A percentile compares a stretch with the other conserved stretches of the same genome.
These are phyloP conservation scores for Candidula unifasciata DNA, from an alignment of 2,888 invertebrate species.

Conservation along the genomic window DNA sequence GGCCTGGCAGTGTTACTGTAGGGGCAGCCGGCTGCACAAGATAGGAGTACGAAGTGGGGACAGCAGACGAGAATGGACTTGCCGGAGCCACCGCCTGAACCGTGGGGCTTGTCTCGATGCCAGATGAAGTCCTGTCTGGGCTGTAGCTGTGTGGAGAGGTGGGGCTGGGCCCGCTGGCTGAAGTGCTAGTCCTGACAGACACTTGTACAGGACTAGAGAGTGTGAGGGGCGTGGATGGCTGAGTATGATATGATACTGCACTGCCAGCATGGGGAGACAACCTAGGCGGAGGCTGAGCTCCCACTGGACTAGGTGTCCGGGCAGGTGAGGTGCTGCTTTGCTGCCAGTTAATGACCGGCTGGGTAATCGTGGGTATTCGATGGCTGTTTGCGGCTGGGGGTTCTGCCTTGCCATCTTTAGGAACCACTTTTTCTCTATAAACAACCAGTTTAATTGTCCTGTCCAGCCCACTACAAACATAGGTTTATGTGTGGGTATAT, in stretches of 20 bases:
- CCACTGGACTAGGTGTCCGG: constrained; percentile 45
- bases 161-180: constrained; percentile 44
- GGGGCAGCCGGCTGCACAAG: constrained; percentile 52
- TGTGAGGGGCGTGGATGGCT: not conserved
- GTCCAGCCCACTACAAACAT: no score
- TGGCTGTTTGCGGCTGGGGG: constrained; percentile 45
- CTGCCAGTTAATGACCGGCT: constrained; percentile 68
- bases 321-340: constrained; percentile 36
- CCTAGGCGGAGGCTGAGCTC: constrained; percentile 45
- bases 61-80: constrained; percentile 59
- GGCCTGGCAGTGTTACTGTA: constrained; percentile 41
- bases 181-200: constrained; percentile 7
- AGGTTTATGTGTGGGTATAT: no score
- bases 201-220: constrained; percentile 32
- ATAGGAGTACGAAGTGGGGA: constrained; percentile 63
- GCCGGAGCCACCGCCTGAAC: constrained; percentile 24
- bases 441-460: constrained; percentile 93
- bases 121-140: constrained; percentile 26
- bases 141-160: constrained; percentile 45
- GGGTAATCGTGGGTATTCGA: constrained; percentile 59
- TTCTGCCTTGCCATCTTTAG: constrained; percentile 58
- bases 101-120: constrained; percentile 30
- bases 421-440: constrained; percentile 74
- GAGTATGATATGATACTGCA: constrained; percentile 20
- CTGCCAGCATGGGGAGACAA: constrained; percentile 39